Conservation (phyloP, 2,888 invertebrate species). For the Ganaspis brasiliensis region DNA sequence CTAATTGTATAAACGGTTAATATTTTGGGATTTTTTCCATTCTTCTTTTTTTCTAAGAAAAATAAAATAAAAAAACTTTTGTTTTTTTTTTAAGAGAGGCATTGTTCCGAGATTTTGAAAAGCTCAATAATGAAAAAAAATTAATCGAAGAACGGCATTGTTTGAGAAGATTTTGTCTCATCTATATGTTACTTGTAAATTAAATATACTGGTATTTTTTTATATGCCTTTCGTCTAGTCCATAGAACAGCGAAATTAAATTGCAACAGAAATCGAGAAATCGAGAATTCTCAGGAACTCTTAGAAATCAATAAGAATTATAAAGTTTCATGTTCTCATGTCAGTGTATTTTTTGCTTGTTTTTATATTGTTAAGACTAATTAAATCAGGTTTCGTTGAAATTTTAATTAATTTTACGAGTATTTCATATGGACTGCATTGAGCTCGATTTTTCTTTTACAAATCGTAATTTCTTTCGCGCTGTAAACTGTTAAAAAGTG, state of each 20-base stretch:
- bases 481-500: constrained; percentile 28
- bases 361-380: neutral
- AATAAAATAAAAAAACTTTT: too few species aligned
- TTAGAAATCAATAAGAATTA: constrained; percentile 9
- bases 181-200: constrained; percentile 13
- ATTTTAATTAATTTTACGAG: constrained; percentile 4
- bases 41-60: too few species aligned
- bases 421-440: neutral
- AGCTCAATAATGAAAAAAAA: constrained; percentile 16
- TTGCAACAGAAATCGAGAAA: constrained; percentile 4
- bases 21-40: neutral
- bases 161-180: constrained; percentile 8
- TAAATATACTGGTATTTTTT: constrained; percentile 37
- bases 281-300: constrained; percentile 16
- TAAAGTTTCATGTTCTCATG: neutral
- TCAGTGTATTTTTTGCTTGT: neutral
- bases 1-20: constrained; percentile 4
- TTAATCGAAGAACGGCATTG: neutral
- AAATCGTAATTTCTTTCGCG: constrained; percentile 24
- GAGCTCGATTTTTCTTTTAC: constrained; percentile 30
- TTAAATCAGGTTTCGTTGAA: neutral
- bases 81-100: neutral
- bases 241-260: constrained; percentile 60
- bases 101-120: constrained; percentile 6
- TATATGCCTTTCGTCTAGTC: constrained; percentile 54